Evolutionary conservation across 2,797 vertebrate genomes (phyloP).

Genomic region (Hyperoplus lanceolatus): DNA sequence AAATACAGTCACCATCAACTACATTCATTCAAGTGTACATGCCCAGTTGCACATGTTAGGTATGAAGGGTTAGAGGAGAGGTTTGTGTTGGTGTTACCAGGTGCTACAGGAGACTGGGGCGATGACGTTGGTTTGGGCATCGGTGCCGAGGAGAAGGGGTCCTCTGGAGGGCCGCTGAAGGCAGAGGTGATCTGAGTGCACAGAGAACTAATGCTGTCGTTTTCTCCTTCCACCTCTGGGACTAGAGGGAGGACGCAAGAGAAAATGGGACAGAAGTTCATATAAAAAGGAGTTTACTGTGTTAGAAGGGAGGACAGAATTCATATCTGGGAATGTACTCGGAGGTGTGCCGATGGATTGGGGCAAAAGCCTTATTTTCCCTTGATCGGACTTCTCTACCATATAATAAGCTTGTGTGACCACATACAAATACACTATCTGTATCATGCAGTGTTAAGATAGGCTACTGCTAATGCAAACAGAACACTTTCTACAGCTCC

Average conservation of each 20-base stretch:
- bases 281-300: neutral
- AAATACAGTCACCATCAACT: neutral
- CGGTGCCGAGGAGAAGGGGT: constrained; percentile 95
- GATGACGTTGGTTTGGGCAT: constrained; percentile 94
- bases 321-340: neutral
- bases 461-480: too few species aligned
- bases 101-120: constrained; percentile 93
- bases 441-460: too few species aligned
- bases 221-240: constrained; percentile 93
- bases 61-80: neutral
- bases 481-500: too few species aligned
- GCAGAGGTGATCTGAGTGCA: constrained; percentile 97
- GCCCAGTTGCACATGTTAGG: neutral
- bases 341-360: too few species aligned
- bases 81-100: constrained; percentile 84
- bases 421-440: too few species aligned
- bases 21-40: neutral
- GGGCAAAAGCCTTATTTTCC: too few species aligned
- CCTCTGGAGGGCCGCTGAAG: constrained; percentile 93
- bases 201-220: constrained; percentile 96
- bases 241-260: constrained; percentile 80
- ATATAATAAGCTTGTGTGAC: too few species aligned
- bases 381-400: too few species aligned
- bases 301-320: neutral
- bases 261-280: neutral